These are phyloP conservation scores for Pteronotus mesoamericanus DNA, from an alignment of 2,797 vertebrate genomes.

Conservation along the genomic window DNA sequence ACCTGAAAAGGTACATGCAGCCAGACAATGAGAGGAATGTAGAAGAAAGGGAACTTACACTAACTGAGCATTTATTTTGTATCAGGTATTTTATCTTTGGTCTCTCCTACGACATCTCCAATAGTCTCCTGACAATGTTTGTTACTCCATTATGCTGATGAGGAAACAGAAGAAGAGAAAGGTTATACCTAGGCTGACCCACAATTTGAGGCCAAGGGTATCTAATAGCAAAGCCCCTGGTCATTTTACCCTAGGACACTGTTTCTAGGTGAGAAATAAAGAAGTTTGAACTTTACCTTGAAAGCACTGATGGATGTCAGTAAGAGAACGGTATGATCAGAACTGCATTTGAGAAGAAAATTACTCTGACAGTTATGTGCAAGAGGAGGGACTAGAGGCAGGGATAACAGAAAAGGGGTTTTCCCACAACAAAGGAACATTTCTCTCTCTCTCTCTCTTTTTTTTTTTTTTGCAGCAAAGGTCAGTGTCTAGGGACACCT, in stretches of 20 bases:
- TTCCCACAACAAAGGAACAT: background rate
- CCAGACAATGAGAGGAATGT: background rate
- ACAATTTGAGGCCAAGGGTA: background rate
- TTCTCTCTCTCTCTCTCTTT: background rate
- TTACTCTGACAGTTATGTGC: background rate
- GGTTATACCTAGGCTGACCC: background rate
- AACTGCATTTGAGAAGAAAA: background rate
- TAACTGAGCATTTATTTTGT: background rate
- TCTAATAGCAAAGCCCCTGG: background rate
- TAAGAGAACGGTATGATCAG: background rate
- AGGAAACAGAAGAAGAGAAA: conserved; percentile 8
- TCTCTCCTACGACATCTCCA: background rate
- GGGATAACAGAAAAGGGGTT: background rate
- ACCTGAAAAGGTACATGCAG: background rate
- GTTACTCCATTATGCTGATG: background rate
- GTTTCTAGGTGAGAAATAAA: background rate
- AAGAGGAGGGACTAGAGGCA: background rate
- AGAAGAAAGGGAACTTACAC: background rate
- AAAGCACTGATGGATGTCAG: background rate
- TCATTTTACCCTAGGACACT: background rate
- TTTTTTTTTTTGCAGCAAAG: background rate
- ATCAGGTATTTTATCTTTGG: background rate
- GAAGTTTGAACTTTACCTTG: background rate
- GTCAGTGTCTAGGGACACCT: background rate
- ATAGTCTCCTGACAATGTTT: background rate